phyloP scores from a whole-genome alignment of 1,140 invertebrate species.

The Drosophila subobscura region DNA sequence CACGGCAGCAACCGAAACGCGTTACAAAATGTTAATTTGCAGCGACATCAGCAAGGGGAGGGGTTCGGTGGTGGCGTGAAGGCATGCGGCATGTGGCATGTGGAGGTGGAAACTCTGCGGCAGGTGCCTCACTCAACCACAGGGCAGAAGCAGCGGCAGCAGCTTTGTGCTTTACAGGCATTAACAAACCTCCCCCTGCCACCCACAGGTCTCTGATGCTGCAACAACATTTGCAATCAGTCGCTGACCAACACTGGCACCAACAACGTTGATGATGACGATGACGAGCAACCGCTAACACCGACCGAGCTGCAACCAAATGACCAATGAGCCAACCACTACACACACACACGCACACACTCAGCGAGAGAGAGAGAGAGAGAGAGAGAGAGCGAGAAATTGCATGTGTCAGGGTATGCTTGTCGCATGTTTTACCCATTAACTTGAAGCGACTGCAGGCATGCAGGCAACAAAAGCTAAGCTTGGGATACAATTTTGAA shows the following conservation, averaged over 20 bases:
- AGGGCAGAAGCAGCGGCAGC: slow-evolving; percentile 29
- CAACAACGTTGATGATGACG: slow-evolving; percentile 53
- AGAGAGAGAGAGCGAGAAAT: not conserved
- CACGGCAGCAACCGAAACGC: slow-evolving; percentile 61
- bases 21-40: slow-evolving; percentile 79
- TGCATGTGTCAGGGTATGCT: slow-evolving; percentile 51
- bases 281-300: slow-evolving; percentile 69
- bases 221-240: slow-evolving; percentile 69
- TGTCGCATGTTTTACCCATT: slow-evolving; percentile 28
- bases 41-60: slow-evolving; percentile 35
- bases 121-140: slow-evolving; percentile 47
- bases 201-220: not conserved
- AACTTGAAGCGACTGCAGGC: no score
- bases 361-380: not conserved
- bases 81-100: slow-evolving; percentile 4
- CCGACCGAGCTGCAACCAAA: slow-evolving; percentile 73
- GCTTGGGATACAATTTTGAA: no score
- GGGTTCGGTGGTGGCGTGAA: not conserved
- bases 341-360: slow-evolving; percentile 20
- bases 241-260: slow-evolving; percentile 34
- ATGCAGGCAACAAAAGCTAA: not conserved
- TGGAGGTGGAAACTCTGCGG: slow-evolving; percentile 23
- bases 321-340: slow-evolving; percentile 76
- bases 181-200: slow-evolving; percentile 30
- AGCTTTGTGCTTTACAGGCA: slow-evolving; percentile 54